phyloP scores from a whole-genome alignment of 1,140 invertebrate genomes.

The Eumeta japonica region DNA sequence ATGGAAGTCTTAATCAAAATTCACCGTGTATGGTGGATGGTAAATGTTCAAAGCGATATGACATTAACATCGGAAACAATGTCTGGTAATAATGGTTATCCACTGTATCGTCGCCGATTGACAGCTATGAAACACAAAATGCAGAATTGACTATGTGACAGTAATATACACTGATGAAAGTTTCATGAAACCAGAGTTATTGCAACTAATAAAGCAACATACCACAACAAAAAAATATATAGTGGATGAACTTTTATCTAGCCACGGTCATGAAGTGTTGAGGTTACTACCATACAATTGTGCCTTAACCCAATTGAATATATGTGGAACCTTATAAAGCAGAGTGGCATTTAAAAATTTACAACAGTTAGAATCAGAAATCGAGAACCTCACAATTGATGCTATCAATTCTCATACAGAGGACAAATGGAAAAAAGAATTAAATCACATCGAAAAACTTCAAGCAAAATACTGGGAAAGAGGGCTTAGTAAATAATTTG shows the following conservation, averaged over 20 bases:
- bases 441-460: conserved; percentile 9
- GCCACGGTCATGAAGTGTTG: conserved; percentile 15
- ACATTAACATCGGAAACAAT: too few species aligned
- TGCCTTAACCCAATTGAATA: conserved; percentile 16
- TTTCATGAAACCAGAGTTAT: conserved; percentile 12
- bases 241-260: conserved; percentile 8
- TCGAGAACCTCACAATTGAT: conserved; percentile 12
- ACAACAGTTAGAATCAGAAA: conserved; percentile 11
- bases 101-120: too few species aligned
- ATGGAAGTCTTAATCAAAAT: too few species aligned
- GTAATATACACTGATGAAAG: conserved; percentile 7
- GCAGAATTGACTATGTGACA: not conserved
- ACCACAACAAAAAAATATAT: conserved; percentile 15
- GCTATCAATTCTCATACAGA: conserved; percentile 11
- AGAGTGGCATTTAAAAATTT: conserved; percentile 16
- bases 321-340: conserved; percentile 16
- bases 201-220: conserved; percentile 7
- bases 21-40: too few species aligned
- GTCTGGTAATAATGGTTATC: too few species aligned
- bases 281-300: conserved; percentile 13
- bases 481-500: too few species aligned
- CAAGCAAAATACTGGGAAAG: conserved; percentile 9
- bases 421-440: conserved; percentile 16
- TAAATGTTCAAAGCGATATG: too few species aligned
- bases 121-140: too few species aligned